These are phyloP conservation scores for Shargacucullia verbasci DNA, from an alignment of 2,888 invertebrate genomes.

Conservation along the genomic window DNA sequence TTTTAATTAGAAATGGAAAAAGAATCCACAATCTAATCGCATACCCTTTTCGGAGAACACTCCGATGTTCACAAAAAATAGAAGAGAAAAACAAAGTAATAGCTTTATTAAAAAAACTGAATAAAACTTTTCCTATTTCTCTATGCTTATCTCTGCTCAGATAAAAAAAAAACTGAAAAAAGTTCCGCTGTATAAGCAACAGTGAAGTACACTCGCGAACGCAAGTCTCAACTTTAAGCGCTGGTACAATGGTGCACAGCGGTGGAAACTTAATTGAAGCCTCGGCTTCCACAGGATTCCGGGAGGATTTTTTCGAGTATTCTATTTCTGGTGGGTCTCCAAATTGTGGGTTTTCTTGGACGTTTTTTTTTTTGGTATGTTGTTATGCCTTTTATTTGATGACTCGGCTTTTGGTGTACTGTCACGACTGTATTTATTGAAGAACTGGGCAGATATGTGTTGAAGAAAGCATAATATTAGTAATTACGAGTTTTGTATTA, in stretches of 20 bases:
- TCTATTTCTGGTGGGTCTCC: conserved; percentile 16
- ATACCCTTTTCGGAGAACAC: not conserved
- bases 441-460: no score
- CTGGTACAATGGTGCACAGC: conserved; percentile 57
- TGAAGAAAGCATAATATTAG: no score
- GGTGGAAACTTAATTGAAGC: conserved; percentile 59
- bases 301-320: conserved; percentile 47
- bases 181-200: conserved; percentile 48
- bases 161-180: conserved; percentile 36
- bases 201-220: conserved; percentile 54
- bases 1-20: conserved; percentile 16
- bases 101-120: conserved; percentile 28
- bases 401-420: no score
- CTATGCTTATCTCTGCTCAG: conserved; percentile 40
- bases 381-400: not conserved
- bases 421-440: no score
- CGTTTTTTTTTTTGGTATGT: not conserved
- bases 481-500: no score
- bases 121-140: conserved; percentile 34
- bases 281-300: conserved; percentile 41
- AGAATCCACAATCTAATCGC: not conserved
- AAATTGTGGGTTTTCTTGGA: conserved; percentile 23
- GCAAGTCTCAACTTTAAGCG: conserved; percentile 57
- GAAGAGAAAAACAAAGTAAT: not conserved
- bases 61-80: not conserved